Base-by-base conservation (phyloP, 1,140 invertebrate genomes). In the Artemia franciscana region DNA sequence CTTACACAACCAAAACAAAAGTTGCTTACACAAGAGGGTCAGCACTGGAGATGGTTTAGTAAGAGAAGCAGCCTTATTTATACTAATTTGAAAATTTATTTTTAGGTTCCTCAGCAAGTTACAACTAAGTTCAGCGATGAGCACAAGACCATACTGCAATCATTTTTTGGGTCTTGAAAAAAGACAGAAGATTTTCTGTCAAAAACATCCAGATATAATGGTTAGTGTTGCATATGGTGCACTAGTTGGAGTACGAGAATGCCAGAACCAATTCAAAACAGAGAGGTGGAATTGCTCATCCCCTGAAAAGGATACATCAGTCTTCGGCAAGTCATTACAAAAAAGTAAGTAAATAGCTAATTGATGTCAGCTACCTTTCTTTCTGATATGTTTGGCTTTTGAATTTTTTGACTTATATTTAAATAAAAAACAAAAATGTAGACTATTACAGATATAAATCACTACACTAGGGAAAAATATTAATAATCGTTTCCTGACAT, bases 251-350 rank as follows among this genome's bases (percentile, higher is more conserved):
- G 73, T 83, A 64, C 74, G 68, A 66, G 86, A 89, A 73, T 90
- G 86, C 68, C 79, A 82, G 51, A 75, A 81, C 65, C 86, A 88
- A 71, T 85, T 90, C 68, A 75, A 79, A 61, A 78, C 83, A 63
- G 82, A 86, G 68, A 77, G 88, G 25, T 93, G 90, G 90, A 92
- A 93, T 74, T 93, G 90, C 71, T 82, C 85, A 3, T 79, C 84
- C 62, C 80, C 86, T 63, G 83, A 83, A 64, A 82, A 81, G 62
- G 78, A 79, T 60, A 79, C 82, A 12, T 63, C 63, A n/a, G 80
- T 86, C 62, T 88, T 88, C 69, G 86, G 86, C 24, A 81, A 83
- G 65, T 82, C 75, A 23, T 66, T 75, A 18, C 66, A 66, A 30
- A 70, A 74, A 62, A 69, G 73, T 75, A 70, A 73, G 71, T 72